Evolutionary conservation across 2,797 vertebrate genomes (phyloP).

Genomic region (Diplodus puntazzo): DNA sequence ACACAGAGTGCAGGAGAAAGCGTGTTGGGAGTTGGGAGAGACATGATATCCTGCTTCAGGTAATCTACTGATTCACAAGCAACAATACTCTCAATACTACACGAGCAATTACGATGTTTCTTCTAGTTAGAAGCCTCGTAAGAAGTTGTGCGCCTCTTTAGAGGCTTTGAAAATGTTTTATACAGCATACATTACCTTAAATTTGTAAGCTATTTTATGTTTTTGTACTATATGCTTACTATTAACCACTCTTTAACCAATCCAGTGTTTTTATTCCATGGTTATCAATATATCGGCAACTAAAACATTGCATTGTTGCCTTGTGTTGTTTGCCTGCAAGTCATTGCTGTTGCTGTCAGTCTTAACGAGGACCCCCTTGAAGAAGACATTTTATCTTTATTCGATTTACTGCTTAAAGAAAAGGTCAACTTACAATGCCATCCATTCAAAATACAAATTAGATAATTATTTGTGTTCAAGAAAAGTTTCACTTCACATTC

Average conservation of each 20-base stretch:
- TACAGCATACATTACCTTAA: not conserved
- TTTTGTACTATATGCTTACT: not conserved
- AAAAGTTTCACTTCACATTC: not conserved
- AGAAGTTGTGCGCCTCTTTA: not conserved
- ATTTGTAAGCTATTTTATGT: not conserved
- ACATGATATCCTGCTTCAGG: constrained; percentile 73
- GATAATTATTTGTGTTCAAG: not conserved
- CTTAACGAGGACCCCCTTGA: not conserved
- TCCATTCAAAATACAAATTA: not conserved
- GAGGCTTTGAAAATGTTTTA: not conserved
- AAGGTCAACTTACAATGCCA: not conserved
- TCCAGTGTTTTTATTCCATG: not conserved
- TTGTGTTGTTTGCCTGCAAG: not conserved
- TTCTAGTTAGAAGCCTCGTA: constrained; percentile 12
- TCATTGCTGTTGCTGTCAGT: not conserved
- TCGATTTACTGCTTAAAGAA: not conserved
- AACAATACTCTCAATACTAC: constrained; percentile 43
- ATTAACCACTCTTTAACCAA: not conserved
- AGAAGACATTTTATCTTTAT: not conserved
- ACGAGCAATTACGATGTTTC: constrained; percentile 17
- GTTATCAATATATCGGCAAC: not conserved
- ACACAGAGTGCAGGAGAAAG: constrained; percentile 68
- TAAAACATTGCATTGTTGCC: not conserved
- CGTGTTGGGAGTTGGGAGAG: constrained; percentile 59
- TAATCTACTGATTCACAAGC: constrained; percentile 56